Evolutionary conservation across 2,113 vertebrate genomes (phyloP), one percentile per base, ranked within the genome.

Genomic region (Thinocorus orbignyianus): DNA sequence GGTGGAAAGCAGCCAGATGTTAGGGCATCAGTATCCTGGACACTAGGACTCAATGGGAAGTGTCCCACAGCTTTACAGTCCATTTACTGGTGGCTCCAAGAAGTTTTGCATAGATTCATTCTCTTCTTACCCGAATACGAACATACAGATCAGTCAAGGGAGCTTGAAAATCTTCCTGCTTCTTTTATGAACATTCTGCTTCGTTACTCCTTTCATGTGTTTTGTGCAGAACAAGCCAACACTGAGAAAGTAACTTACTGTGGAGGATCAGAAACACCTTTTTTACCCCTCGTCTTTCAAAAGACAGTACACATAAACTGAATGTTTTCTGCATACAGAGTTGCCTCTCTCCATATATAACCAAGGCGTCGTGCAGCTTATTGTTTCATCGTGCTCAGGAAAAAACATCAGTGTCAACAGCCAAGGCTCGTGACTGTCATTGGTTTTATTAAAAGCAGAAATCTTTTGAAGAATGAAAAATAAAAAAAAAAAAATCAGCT

Each of bases 171-270:
- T 79, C 92, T 72, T 80, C 79, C 54, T n/a, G 30, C 14, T 48
- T 83, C 92, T 81, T 96, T 83, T 68, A 54, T 51, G 68, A 83
- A 77, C 60, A 8, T 81, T 66, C 42, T 60, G 72, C 64, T 68
- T 93, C 31, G 2, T 91, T 92, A 58, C 64, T 88, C 69, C 86
- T 95, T 88, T 92, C 60, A 58, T 77, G 61, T 77, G 54, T 88
- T 86, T 73, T 15, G 80, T 51, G 37, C 33, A 17, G 71, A 92
- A 81, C 30, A n/a, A 93, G 82, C 46, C 79, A 88, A 44, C 58
- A 9, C 48, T 0, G 12, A 90, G 86, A 37, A 88, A 74, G 80
- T 77, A 86, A 61, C 72, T 89, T 84, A 41, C 14, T 86, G 76
- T 39, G 52, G 61, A 41, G 68, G 92, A 88, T 88, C 64, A 90